Evolutionary conservation across 2,113 vertebrate genomes (phyloP), one percentile per base, ranked within the genome.

Genomic region (Amia ocellicauda): DNA sequence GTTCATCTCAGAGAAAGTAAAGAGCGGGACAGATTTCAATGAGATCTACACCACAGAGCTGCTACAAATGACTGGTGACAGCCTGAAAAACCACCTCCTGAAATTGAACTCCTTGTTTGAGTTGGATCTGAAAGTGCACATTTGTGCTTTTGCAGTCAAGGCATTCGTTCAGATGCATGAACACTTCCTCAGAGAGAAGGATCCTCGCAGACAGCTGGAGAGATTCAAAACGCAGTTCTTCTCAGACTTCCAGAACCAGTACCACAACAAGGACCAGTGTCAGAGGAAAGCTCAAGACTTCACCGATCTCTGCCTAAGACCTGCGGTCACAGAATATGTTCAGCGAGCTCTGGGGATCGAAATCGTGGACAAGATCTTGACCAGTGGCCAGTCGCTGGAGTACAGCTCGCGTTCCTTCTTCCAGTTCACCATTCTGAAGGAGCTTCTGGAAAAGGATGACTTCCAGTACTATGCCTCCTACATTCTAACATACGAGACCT

Each of bases 81-180:
- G 56, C 42, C 67, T 88, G 29, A 72, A 62, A 19, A 56, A 62
- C 47, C 76, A 77, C 7, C 3, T 1, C 0, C 23, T 83, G 43
- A 70, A 73, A 53, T 76, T 80, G 24, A 75, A 43, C 57, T 70
- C 80, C 19, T 74, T 69, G 53, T 78, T 77, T 74, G 81, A 77
- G 59, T 73, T 75, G 9, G 85, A 86, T 41, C 64, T 88, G 7
- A 83, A 86, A 62, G 69, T 74, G 16, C 67, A 73, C 57, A 58
- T 89, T 23, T 89, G 86, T 58, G 63, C 63, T 0, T 51, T 60
- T 62, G 83, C 83, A 20, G 78, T 75, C 52, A 40, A 69, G 31
- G 77, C 85, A 10, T 85, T 88, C 69, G 80, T 85, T 69, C 73
- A 78, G 53, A 66, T 83, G 26, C 81, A 84, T 56, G 71, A 87